Evolutionary conservation across 2,797 vertebrate species (phyloP).

Genomic region (Girardinus metallicus): DNA sequence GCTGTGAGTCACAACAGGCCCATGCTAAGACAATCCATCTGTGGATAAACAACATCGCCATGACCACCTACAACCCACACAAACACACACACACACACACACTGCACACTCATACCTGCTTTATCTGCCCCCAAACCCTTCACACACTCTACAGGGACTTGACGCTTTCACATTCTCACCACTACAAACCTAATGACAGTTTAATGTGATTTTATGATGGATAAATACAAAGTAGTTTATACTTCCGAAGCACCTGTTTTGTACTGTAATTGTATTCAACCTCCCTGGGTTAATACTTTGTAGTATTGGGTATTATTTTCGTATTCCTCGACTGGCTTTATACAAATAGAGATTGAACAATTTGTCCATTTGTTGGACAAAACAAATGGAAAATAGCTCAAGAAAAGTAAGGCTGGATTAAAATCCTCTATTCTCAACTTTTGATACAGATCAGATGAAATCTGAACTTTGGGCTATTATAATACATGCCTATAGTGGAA

Average conservation of each 20-base stretch:
- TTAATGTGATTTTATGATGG: background rate
- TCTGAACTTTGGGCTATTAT: background rate
- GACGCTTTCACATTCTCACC: background rate
- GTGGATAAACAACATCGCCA: conserved; percentile 44
- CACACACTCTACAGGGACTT: conserved; percentile 9
- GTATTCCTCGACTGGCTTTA: background rate
- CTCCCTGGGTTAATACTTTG: background rate
- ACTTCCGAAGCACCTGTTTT: background rate
- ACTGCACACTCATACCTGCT: conserved; percentile 26
- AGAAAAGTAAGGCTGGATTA: background rate
- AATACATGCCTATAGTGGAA: too few species aligned
- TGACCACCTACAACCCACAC: conserved; percentile 57
- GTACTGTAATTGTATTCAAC: background rate
- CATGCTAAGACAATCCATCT: conserved; percentile 65
- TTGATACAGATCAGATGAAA: background rate
- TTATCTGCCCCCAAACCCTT: conserved; percentile 28
- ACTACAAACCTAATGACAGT: background rate
- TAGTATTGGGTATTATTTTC: background rate
- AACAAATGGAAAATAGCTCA: background rate
- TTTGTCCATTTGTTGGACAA: background rate
- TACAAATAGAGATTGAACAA: background rate
- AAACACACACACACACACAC: conserved; percentile 43
- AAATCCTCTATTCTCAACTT: background rate
- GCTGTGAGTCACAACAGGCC: conserved; percentile 69
- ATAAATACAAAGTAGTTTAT: background rate